Conservation (phyloP, 2,113 vertebrate species). For the Phoenicopterus ruber region DNA sequence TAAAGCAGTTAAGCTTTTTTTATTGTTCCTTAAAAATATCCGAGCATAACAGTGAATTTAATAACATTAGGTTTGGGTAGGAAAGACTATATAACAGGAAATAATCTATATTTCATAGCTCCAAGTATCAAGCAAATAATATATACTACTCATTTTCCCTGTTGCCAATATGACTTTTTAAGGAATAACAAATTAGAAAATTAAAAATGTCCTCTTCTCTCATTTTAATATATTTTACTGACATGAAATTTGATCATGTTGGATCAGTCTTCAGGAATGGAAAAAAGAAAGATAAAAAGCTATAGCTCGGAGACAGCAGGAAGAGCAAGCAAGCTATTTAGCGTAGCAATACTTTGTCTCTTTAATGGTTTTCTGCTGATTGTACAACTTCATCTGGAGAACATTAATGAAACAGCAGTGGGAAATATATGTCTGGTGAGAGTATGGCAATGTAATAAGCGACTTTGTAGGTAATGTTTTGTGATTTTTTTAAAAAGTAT, state of each 20-base stretch:
- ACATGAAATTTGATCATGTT: not conserved
- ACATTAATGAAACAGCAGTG: not conserved
- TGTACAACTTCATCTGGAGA: constrained; percentile 3
- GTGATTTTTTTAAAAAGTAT: not conserved
- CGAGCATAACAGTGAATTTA: not conserved
- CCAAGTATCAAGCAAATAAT: not conserved
- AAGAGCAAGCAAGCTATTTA: not conserved
- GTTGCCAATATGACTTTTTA: not conserved
- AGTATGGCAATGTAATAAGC: not conserved
- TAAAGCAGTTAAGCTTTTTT: not conserved
- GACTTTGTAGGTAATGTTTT: not conserved
- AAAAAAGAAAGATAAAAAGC: not conserved
- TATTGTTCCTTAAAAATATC: not conserved
- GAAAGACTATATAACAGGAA: not conserved
- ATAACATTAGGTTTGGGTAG: not conserved
- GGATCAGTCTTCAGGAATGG: not conserved
- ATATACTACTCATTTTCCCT: not conserved
- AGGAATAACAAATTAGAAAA: not conserved
- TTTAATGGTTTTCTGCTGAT: constrained; percentile 14
- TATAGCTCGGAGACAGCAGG: not conserved
- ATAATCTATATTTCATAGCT: not conserved
- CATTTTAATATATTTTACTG: not conserved
- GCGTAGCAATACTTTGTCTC: not conserved
- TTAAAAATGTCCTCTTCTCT: not conserved
- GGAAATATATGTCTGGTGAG: not conserved